Evolutionary conservation across 2,888 invertebrate species (phyloP).

Genomic region (Pyrochroa serraticornis): DNA sequence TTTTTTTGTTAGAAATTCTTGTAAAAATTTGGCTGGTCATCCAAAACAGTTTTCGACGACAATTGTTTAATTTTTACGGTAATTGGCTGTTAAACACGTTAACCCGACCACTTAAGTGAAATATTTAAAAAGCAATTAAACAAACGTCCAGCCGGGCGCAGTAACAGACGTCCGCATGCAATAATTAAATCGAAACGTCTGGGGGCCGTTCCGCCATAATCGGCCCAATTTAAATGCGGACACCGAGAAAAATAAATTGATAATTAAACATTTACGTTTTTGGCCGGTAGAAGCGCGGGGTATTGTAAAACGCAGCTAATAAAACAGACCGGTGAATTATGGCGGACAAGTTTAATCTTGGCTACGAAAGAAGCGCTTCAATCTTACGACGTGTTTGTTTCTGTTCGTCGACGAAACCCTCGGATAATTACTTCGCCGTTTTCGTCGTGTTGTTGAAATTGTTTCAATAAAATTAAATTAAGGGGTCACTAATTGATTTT

Average conservation of each 20-base stretch:
- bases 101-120: too few species aligned
- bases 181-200: background rate
- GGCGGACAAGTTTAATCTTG: constrained; percentile 11
- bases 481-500: constrained; percentile 21
- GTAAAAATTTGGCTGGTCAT: too few species aligned
- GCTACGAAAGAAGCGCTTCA: constrained; percentile 13
- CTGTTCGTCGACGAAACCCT: constrained; percentile 1
- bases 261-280: constrained; percentile 50
- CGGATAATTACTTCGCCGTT: constrained; percentile 16
- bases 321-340: constrained; percentile 6
- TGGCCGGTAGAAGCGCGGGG: constrained; percentile 13
- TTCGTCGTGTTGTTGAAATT: constrained; percentile 19
- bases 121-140: background rate
- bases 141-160: background rate
- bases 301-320: background rate
- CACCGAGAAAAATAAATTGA: constrained; percentile 46
- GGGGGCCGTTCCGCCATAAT: background rate
- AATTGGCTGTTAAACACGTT: too few species aligned
- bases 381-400: constrained; percentile 15
- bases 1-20: too few species aligned
- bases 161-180: background rate
- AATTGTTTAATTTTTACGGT: too few species aligned
- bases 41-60: too few species aligned
- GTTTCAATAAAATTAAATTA: constrained; percentile 22
- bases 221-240: constrained; percentile 37